Percentiles rank a stretch among this genome's conserved stretches.
Evolutionary conservation across 2,113 vertebrate species (phyloP).

Genomic region (Larimichthys polyactis): DNA sequence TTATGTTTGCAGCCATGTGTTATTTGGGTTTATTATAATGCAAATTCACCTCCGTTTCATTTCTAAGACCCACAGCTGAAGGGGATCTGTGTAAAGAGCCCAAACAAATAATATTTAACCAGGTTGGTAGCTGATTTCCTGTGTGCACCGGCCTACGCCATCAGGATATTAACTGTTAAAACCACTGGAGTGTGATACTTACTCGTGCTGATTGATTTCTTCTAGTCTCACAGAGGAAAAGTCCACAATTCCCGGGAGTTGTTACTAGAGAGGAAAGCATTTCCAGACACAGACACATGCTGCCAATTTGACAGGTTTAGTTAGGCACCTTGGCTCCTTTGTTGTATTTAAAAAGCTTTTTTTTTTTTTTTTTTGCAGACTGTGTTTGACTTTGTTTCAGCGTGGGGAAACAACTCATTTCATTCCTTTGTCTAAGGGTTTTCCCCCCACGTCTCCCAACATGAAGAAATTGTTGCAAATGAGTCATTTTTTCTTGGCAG

Average conservation of each 20-base stretch:
- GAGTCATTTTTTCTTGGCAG: constrained; percentile 75
- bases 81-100: constrained; percentile 22
- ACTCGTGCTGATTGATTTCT: constrained; percentile 74
- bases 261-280: constrained; percentile 70
- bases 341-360: constrained; percentile 73
- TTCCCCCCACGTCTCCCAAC: constrained; percentile 54
- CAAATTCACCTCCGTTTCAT: background rate
- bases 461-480: constrained; percentile 69
- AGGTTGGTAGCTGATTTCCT: constrained; percentile 56
- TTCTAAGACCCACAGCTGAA: constrained; percentile 9
- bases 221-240: constrained; percentile 58
- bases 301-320: constrained; percentile 81
- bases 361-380: constrained; percentile 36
- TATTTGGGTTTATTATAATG: constrained; percentile 1
- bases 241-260: constrained; percentile 76
- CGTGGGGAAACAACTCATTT: constrained; percentile 56
- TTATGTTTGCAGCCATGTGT: background rate
- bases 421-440: constrained; percentile 60
- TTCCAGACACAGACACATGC: constrained; percentile 66
- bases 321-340: constrained; percentile 71
- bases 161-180: constrained; percentile 76
- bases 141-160: constrained; percentile 37
- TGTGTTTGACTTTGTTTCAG: constrained; percentile 44
- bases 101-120: constrained; percentile 55
- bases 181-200: constrained; percentile 76